phyloP scores from a whole-genome alignment of 1,140 invertebrate species.

The Orius laevigatus region DNA sequence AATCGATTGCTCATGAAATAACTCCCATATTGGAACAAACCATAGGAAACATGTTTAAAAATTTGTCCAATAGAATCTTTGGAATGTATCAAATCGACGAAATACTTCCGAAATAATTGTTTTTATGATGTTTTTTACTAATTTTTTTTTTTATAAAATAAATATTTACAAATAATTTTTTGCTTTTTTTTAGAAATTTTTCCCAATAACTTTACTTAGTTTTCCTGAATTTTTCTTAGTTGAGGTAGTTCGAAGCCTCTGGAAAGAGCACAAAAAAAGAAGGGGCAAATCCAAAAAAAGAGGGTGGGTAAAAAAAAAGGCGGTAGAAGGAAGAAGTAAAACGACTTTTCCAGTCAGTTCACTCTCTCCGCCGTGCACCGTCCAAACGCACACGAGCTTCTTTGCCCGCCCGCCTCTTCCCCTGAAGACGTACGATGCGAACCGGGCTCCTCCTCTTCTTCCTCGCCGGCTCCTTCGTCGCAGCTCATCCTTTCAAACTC shows the following conservation, averaged over 20 bases:
- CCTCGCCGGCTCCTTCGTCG: background rate
- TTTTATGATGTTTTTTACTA: slow-evolving; percentile 2
- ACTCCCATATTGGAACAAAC: slow-evolving; percentile 30
- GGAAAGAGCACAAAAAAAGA: too few relatives aligned
- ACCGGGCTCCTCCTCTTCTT: background rate
- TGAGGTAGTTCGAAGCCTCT: too few relatives aligned
- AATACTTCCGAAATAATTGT: slow-evolving; percentile 21
- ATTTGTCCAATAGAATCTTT: slow-evolving; percentile 37
- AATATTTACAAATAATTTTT: background rate
- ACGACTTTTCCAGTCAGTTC: slow-evolving; percentile 2
- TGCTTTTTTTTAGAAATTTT: background rate
- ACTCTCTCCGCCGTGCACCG: background rate
- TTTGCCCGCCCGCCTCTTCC: background rate
- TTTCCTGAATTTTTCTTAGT: too few relatives aligned
- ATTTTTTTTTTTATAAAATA: background rate
- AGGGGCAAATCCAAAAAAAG: too few relatives aligned
- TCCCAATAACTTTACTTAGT: too few relatives aligned
- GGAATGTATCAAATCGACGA: slow-evolving; percentile 27
- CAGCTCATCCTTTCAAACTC: background rate
- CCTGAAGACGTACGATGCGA: background rate
- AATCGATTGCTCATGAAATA: slow-evolving; percentile 33
- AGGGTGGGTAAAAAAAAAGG: background rate
- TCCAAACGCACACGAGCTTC: background rate
- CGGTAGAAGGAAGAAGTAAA: background rate
- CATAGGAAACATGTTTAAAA: slow-evolving; percentile 31